Evolutionary conservation across 2,888 invertebrate genomes (phyloP).

Genomic region (Geophilus truncorum): DNA sequence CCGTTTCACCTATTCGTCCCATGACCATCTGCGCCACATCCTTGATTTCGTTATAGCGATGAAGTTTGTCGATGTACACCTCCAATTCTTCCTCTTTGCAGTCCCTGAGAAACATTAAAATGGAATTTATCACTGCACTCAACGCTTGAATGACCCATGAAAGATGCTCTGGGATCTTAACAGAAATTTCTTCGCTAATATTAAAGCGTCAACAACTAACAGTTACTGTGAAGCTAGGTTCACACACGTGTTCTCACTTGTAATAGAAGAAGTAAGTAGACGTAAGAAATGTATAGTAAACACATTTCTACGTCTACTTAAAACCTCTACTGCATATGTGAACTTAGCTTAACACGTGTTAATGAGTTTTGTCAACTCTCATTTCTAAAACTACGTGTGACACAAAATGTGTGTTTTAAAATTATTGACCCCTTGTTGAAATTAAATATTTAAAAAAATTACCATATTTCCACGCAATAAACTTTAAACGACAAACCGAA

Average conservation of each 20-base stretch:
- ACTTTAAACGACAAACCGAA: no score
- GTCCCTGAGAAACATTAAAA: conserved; percentile 31
- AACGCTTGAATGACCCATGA: not conserved
- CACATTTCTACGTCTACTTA: no score
- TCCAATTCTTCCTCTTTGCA: conserved; percentile 37
- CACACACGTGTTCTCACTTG: not conserved
- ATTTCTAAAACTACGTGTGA: no score
- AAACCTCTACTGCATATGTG: no score
- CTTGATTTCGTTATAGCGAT: conserved; percentile 39
- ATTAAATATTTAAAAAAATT: no score
- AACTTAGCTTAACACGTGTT: no score
- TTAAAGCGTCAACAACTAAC: not conserved
- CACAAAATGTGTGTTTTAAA: no score
- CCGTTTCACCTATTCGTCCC: conserved; percentile 38
- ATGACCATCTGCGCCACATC: conserved; percentile 39
- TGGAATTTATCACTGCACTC: not conserved
- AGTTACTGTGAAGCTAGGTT: not conserved
- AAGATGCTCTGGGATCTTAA: not conserved
- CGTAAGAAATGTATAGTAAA: no score
- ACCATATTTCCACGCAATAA: no score
- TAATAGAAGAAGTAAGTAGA: no score
- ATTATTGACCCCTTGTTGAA: no score
- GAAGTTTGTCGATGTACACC: conserved; percentile 38
- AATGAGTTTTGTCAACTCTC: no score
- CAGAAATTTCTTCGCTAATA: not conserved